Conservation (phyloP, 1,140 invertebrate species). For the Stenopsyche tienmushanensis region DNA sequence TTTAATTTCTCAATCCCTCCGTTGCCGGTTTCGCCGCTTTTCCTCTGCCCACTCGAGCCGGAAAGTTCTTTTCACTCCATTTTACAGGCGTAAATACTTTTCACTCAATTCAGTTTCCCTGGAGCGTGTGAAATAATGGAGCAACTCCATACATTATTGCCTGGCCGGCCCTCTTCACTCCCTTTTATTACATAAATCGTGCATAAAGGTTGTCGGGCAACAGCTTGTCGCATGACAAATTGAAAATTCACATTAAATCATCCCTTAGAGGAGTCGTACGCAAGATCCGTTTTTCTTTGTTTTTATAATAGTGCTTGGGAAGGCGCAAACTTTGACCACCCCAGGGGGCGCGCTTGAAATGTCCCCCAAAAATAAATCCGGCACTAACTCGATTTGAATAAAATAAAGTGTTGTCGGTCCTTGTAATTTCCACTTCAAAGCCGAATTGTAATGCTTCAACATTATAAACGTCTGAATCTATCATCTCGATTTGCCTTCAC, state of each 20-base stretch:
- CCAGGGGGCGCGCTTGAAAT: not conserved
- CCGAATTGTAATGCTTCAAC: no score
- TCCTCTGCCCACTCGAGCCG: constrained; percentile 10
- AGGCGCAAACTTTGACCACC: constrained; percentile 4
- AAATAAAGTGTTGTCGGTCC: constrained; percentile 32
- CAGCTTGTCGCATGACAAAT: constrained; percentile 17
- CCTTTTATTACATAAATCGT: constrained; percentile 40
- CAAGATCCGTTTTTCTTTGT: constrained; percentile 36
- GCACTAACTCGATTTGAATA: constrained; percentile 41
- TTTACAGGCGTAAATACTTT: constrained; percentile 40
- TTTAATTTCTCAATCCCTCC: no score
- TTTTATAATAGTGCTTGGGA: constrained; percentile 23
- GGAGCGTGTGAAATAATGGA: constrained; percentile 38
- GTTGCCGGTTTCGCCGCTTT: not conserved
- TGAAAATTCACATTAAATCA: constrained; percentile 29
- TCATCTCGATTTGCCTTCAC: no score
- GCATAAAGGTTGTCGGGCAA: constrained; percentile 35
- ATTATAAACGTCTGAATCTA: no score
- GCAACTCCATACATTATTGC: constrained; percentile 5
- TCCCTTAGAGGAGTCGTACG: constrained; percentile 19
- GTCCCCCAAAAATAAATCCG: constrained; percentile 32
- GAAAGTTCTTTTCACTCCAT: constrained; percentile 39
- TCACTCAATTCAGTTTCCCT: constrained; percentile 37
- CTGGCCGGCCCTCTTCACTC: constrained; percentile 3
- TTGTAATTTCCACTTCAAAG: not conserved